Evolutionary conservation across 2,113 vertebrate genomes (phyloP).

Genomic region (Thinocorus orbignyianus): DNA sequence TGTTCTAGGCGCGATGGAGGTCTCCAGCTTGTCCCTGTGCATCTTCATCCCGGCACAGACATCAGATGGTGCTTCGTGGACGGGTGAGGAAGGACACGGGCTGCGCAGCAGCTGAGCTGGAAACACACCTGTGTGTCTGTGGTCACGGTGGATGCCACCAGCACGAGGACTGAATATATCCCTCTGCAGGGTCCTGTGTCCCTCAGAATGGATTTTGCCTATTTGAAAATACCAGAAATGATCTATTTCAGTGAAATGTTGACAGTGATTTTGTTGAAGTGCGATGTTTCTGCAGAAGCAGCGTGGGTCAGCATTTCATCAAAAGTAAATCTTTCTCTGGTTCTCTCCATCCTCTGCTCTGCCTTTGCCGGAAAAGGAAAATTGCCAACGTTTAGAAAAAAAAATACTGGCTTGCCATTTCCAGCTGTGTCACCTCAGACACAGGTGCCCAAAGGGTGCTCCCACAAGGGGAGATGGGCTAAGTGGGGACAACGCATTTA

Average conservation of each 20-base stretch:
- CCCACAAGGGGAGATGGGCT: too few relatives aligned
- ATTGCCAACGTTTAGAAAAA: not conserved
- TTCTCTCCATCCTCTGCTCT: not conserved
- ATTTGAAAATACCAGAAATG: not conserved
- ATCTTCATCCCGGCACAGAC: not conserved
- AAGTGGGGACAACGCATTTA: not conserved
- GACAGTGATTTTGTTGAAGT: not conserved
- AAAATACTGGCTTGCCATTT: not conserved
- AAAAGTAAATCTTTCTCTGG: not conserved
- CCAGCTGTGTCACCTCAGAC: not conserved
- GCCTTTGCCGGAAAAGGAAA: not conserved
- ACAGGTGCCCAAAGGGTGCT: not conserved
- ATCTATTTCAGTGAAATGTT: not conserved
- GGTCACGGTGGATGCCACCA: rapidly evolving
- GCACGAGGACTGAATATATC: rapidly evolving
- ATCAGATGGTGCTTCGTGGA: not conserved
- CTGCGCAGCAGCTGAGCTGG: not conserved
- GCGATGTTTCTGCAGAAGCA: not conserved
- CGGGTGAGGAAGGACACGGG: not conserved
- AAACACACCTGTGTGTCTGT: not conserved
- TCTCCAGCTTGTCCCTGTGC: not conserved
- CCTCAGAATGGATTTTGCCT: not conserved
- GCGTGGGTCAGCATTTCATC: not conserved
- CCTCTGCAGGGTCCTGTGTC: not conserved
- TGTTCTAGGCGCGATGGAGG: not conserved